phyloP scores from a whole-genome alignment of 2,888 invertebrate species.

The Plemyria rubiginata region DNA sequence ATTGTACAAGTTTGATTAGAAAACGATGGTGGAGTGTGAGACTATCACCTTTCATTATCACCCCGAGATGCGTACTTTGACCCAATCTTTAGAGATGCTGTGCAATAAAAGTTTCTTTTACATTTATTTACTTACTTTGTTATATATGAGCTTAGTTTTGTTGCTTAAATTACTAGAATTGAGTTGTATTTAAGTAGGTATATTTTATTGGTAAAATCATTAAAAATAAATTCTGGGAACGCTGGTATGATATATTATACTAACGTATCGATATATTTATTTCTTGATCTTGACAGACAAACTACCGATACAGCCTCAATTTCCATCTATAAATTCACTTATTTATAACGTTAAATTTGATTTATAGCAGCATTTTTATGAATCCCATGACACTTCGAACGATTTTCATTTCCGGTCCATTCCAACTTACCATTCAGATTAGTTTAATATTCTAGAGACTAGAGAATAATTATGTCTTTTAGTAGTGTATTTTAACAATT shows the following conservation, averaged over 20 bases:
- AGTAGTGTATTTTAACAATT: neutral
- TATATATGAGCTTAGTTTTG: neutral
- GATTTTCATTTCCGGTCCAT: constrained; percentile 1
- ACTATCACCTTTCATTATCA: constrained; percentile 57
- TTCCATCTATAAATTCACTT: neutral
- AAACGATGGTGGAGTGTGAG: constrained; percentile 60
- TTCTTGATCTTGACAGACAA: neutral
- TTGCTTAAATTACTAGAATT: neutral
- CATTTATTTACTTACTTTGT: constrained; percentile 4
- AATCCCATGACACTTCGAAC: neutral
- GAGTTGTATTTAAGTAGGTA: too few species aligned
- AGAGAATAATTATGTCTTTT: neutral
- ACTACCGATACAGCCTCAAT: neutral
- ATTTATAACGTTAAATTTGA: neutral
- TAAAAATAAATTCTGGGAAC: neutral
- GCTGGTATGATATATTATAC: too few species aligned
- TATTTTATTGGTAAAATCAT: neutral
- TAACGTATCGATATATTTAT: neutral
- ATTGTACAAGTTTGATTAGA: constrained; percentile 73
- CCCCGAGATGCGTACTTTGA: constrained; percentile 51
- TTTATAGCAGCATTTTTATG: constrained; percentile 1
- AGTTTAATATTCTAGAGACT: neutral
- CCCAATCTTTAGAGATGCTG: constrained; percentile 47
- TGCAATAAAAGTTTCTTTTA: constrained; percentile 35
- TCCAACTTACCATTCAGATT: neutral